Base-by-base conservation (phyloP, 1,140 invertebrate species). In the Cotesia chilonis region DNA sequence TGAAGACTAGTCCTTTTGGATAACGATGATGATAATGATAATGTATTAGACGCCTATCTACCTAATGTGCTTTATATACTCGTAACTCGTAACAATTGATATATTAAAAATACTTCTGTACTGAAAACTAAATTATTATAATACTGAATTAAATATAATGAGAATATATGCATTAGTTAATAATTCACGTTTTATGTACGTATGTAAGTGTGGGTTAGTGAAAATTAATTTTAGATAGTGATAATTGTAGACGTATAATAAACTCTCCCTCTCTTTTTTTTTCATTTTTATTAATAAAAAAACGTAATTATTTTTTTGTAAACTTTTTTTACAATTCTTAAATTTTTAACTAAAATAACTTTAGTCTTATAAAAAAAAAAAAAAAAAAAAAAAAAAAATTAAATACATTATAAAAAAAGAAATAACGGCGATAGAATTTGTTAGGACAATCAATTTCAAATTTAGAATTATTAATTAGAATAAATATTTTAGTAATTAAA, bases 361-460 rank as follows among this genome's bases (percentile, higher is more conserved):
- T 28, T 28, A 28, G 28, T 28, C 28, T 28, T 28, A 28, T 28
- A 1, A 28, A 2, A 28, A 28, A 28, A 28, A 28, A 28, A 68
- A 28, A 35, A 54, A 55, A 1, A 28, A 2, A 28, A 28, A 28
- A 28, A 28, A 28, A 68, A 28, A 35, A 54, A 55, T 20, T 12
- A 68, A 68, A 57, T 57, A 6, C 6, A 47, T 7, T 2, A 5
- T 14, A 17, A 60, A 61, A 14, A 17, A 10, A 20, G 12, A 41
- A n/a, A 35, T 47, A 61, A 20, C 10, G 14, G 36, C 68, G 52
- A 52, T 54, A 71, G 60, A 71, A 60, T 69, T 55, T 67, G 59
- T 75, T 80, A 79, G 78, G 75, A 78, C 78, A 78, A 79, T 77
- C 78, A 78, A 63, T 64, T 28, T 35, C 12, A 59, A 35, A 38